Evolutionary conservation across 1,140 invertebrate species (phyloP).

Genomic region (Stegodyphus mimosarum): DNA sequence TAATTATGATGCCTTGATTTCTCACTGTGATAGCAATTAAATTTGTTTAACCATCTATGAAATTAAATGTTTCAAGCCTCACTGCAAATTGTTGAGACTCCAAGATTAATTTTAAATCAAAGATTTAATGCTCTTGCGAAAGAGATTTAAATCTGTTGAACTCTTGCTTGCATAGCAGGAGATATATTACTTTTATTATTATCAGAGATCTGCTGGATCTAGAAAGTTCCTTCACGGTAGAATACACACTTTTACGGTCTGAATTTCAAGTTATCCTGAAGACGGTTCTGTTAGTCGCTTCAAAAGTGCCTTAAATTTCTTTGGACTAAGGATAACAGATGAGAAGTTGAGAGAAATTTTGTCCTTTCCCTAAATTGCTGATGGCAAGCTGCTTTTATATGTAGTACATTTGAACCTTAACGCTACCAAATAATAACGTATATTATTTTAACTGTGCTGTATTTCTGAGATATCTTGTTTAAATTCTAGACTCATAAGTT

Average conservation of each 20-base stretch:
- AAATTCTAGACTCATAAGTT: too few relatives aligned
- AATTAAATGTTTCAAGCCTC: conserved; percentile 47
- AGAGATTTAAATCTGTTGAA: conserved; percentile 36
- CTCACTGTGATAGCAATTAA: conserved; percentile 30
- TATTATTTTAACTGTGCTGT: too few relatives aligned
- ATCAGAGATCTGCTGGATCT: conserved; percentile 11
- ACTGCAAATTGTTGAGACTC: neutral
- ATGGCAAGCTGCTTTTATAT: too few relatives aligned
- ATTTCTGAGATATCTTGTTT: too few relatives aligned
- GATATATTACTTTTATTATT: conserved; percentile 36
- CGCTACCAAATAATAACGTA: too few relatives aligned
- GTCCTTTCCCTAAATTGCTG: too few relatives aligned
- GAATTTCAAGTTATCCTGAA: conserved; percentile 26
- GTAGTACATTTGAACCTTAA: too few relatives aligned
- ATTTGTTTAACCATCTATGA: conserved; percentile 55
- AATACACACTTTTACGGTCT: conserved; percentile 3
- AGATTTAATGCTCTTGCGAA: conserved; percentile 31
- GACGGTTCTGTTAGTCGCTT: neutral
- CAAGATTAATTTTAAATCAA: conserved; percentile 37
- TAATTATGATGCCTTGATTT: conserved; percentile 45
- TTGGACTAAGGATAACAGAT: too few relatives aligned
- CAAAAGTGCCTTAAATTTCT: too few relatives aligned
- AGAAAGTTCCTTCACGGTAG: conserved; percentile 15
- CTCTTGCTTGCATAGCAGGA: neutral
- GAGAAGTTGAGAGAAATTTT: too few relatives aligned